These are phyloP conservation scores for Diplodus puntazzo DNA, from an alignment of 2,797 vertebrate species.

Conservation along the genomic window DNA sequence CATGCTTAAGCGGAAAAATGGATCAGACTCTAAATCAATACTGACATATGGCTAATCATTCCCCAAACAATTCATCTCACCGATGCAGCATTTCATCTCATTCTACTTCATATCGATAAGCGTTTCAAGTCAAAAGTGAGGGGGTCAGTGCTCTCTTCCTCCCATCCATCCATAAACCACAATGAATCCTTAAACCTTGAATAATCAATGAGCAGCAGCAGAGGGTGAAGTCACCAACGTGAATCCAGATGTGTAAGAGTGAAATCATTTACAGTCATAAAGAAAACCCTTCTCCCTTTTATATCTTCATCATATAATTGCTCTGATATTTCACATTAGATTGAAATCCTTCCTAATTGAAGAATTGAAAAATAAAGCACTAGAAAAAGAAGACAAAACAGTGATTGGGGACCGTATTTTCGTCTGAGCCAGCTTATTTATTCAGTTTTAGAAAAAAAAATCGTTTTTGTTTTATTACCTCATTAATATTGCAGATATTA, in stretches of 20 bases:
- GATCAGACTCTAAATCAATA: constrained; percentile 38
- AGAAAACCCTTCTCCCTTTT: background rate
- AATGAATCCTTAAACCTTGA: background rate
- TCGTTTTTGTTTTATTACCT: no score
- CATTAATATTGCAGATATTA: no score
- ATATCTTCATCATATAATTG: background rate
- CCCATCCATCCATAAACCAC: background rate
- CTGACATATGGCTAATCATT: constrained; percentile 12
- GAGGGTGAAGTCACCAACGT: background rate
- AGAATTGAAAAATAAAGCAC: background rate
- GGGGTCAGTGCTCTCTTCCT: background rate
- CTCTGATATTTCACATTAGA: background rate
- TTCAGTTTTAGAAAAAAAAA: no score
- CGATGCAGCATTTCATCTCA: background rate
- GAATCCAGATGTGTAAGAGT: constrained; percentile 2
- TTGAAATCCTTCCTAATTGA: no score
- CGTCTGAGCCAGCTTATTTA: no score
- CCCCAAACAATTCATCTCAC: background rate
- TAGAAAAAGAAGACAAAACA: background rate
- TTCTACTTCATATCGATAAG: no score
- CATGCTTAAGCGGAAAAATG: constrained; percentile 15
- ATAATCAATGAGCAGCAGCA: constrained; percentile 22
- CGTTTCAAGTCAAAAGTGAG: background rate
- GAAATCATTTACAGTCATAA: no score
- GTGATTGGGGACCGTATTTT: no score